These are phyloP conservation scores for Leptinotarsa tumamoca DNA, from an alignment of 2,888 invertebrate species.

Conservation along the genomic window DNA sequence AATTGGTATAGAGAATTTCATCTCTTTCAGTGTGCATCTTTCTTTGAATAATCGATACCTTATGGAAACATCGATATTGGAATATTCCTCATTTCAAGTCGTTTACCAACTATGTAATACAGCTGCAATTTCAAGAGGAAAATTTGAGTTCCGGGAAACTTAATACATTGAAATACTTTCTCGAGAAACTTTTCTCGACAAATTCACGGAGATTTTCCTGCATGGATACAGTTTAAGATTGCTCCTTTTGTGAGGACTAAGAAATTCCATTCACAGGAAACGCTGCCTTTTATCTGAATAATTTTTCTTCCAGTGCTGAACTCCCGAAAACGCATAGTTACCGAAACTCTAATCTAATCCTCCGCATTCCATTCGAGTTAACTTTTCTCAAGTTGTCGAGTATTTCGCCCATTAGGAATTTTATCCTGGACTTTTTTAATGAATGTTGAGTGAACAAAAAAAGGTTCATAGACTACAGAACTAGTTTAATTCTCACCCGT, in stretches of 20 bases:
- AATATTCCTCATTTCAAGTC: not conserved
- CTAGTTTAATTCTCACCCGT: no score
- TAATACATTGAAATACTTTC: conserved; percentile 12
- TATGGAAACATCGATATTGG: not conserved
- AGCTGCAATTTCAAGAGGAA: not conserved
- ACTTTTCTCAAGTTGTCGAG: conserved; percentile 1
- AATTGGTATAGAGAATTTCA: no score
- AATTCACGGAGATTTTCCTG: not conserved
- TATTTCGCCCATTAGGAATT: not conserved
- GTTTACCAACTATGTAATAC: not conserved
- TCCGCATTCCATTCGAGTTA: not conserved
- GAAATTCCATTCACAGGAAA: conserved; percentile 17
- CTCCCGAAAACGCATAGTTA: conserved; percentile 5
- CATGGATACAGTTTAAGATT: not conserved
- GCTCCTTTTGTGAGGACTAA: not conserved
- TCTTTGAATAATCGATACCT: not conserved
- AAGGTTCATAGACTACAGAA: no score
- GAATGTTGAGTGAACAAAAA: no score
- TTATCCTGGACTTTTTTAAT: no score
- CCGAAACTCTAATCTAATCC: conserved; percentile 10
- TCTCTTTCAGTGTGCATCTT: no score
- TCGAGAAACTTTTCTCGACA: conserved; percentile 1
- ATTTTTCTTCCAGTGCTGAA: conserved; percentile 4
- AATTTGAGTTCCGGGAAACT: not conserved
- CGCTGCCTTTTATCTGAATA: conserved; percentile 14